Base-by-base conservation (phyloP, 1,140 invertebrate genomes). In the Eulimnadia texana region DNA sequence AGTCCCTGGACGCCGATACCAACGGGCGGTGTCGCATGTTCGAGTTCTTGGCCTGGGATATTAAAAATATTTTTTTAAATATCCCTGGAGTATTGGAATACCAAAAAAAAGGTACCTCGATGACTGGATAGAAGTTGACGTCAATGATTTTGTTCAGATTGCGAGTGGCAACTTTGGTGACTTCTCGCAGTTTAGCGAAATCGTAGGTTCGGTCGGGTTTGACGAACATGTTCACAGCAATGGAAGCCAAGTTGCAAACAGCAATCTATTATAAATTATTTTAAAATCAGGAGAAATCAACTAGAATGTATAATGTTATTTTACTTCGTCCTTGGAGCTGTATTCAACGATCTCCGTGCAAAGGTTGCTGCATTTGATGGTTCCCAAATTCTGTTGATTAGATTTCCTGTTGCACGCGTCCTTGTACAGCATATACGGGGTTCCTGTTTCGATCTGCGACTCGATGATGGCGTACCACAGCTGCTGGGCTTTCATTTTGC, bases 141-240 rank as follows among this genome's bases (percentile, higher is more conserved):
- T 99, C 94, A 62, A 99, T 99, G 33, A 99, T 89, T 77, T 91
- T 96, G 74, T 99, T 98, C 47, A 99, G 76, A 76, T 99, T 99
- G 67, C 76, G 80, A 0, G 93, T 91, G 2, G 92, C 83, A 13
- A 86, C 85, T 79, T 96, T 94, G 0, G 89, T 84, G 0, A 98
- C 85, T 65, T 87, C 77, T 69, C 88, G 88, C 3, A 99, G 76
- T 71, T 93, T 91, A 1, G 80, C 67, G 72, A 98, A 99, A 72
- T 99, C 89, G 70, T 85, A 99, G 0, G 79, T 84, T 42, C 74
- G 76, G 55, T 84, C 79, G 2, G 80, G 68, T 63, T 83, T 84
- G 0, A 99, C 90, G 77, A 91, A 99, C 84, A 90, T 91, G 70
- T 95, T 97, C 0, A 99, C 76, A n/a, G 96, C 94, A 66, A 99